Evolutionary conservation across 1,140 invertebrate genomes (phyloP).

Genomic region (Drosophila ohnishii): DNA sequence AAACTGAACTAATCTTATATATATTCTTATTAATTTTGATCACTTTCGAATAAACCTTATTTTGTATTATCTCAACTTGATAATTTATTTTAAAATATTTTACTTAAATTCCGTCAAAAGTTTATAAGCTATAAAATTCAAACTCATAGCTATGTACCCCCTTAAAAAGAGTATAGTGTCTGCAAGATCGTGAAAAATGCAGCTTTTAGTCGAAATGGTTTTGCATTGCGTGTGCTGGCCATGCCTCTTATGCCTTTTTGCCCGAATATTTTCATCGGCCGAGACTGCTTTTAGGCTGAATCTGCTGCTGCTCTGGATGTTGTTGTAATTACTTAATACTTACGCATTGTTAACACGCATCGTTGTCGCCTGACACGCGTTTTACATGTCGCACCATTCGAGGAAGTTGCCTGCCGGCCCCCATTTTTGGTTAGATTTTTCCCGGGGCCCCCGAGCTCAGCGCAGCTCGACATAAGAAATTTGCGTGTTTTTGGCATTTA

Average conservation of each 20-base stretch:
- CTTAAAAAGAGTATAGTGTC: constrained; percentile 8
- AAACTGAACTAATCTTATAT: not conserved
- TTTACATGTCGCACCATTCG: constrained; percentile 71
- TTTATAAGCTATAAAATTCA: not conserved
- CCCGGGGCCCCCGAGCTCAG: constrained; percentile 10
- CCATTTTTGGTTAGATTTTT: constrained; percentile 58
- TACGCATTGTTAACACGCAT: constrained; percentile 75
- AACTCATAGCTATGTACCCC: not conserved
- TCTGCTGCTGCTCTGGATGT: constrained; percentile 39
- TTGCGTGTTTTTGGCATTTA: constrained; percentile 74
- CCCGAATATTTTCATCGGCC: constrained; percentile 17
- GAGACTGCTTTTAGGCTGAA: constrained; percentile 14
- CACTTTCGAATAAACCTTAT: too few relatives aligned
- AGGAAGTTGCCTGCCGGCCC: constrained; percentile 54
- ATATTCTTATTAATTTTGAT: not conserved
- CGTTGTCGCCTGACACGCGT: constrained; percentile 71
- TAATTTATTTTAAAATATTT: not conserved
- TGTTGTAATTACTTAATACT: constrained; percentile 75
- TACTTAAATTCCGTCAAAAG: not conserved
- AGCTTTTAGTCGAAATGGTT: constrained; percentile 46
- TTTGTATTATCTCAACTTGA: too few relatives aligned
- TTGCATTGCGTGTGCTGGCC: constrained; percentile 48
- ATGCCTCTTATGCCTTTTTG: constrained; percentile 31
- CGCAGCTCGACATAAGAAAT: constrained; percentile 51
- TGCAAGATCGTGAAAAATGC: constrained; percentile 57